Evolutionary conservation across 2,888 invertebrate species (phyloP).

Genomic region (Quadriops clusia): DNA sequence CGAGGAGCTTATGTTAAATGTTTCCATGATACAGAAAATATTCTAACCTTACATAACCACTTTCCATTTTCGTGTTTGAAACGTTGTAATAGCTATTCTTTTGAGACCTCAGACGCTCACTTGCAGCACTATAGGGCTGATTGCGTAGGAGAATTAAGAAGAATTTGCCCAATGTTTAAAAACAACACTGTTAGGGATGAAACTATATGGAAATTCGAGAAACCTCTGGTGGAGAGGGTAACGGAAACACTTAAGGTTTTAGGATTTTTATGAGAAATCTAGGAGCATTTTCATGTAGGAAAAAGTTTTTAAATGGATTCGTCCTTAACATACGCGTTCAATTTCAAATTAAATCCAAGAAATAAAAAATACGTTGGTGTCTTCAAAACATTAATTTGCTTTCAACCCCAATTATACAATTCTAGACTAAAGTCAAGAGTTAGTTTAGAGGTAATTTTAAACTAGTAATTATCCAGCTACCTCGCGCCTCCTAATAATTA

Average conservation of each 20-base stretch:
- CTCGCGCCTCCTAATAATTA: too few relatives aligned
- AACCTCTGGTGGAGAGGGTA: slow-evolving; percentile 57
- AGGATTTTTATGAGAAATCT: too few relatives aligned
- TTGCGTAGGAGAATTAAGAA: slow-evolving; percentile 78
- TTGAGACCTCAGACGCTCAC: slow-evolving; percentile 73
- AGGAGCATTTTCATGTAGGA: too few relatives aligned
- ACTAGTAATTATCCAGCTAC: too few relatives aligned
- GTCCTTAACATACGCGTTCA: too few relatives aligned
- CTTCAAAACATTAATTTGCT: too few relatives aligned
- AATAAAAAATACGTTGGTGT: too few relatives aligned
- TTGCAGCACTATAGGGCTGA: slow-evolving; percentile 90
- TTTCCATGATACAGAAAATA: slow-evolving; percentile 84
- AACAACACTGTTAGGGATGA: slow-evolving; percentile 74
- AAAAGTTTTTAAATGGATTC: too few relatives aligned
- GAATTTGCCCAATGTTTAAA: slow-evolving; percentile 70
- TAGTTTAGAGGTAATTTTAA: too few relatives aligned
- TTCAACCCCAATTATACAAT: too few relatives aligned
- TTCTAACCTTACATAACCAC: slow-evolving; percentile 83
- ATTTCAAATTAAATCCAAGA: too few relatives aligned
- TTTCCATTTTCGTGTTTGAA: slow-evolving; percentile 80
- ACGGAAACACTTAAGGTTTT: slow-evolving; percentile 58
- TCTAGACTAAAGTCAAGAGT: too few relatives aligned
- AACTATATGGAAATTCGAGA: slow-evolving; percentile 80
- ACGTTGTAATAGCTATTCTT: slow-evolving; percentile 72
- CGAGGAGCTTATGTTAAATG: slow-evolving; percentile 89